phyloP scores from a whole-genome alignment of 2,113 vertebrate species.

The Ivindomyrus marchei region DNA sequence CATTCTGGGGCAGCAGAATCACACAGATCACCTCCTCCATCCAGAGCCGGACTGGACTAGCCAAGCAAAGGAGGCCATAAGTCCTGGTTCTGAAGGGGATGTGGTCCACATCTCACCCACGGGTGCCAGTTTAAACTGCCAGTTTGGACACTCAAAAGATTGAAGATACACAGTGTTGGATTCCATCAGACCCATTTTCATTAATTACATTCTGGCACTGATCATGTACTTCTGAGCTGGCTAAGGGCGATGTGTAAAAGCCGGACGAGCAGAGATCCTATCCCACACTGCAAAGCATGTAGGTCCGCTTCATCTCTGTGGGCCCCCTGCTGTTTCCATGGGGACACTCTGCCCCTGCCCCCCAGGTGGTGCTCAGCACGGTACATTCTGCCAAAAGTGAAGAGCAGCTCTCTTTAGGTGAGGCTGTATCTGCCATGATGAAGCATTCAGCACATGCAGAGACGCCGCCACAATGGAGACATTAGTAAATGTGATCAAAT shows the following conservation, averaged over 20 bases:
- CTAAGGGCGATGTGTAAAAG: background rate
- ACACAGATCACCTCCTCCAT: background rate
- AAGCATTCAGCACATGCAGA: background rate
- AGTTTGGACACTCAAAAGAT: background rate
- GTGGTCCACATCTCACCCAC: background rate
- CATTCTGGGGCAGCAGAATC: conserved; percentile 28
- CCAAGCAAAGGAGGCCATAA: background rate
- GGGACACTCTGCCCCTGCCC: background rate
- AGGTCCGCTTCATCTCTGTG: background rate
- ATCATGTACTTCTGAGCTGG: background rate
- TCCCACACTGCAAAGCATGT: background rate
- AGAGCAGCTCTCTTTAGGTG: background rate
- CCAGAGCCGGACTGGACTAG: background rate
- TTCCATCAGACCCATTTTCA: background rate
- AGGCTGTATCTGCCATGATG: background rate
- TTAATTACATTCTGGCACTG: background rate
- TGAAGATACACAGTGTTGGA: background rate
- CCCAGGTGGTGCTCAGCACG: background rate
- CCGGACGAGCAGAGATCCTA: background rate
- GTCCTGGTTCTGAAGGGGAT: background rate
- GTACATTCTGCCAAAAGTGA: background rate
- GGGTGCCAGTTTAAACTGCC: background rate
- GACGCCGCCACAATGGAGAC: background rate
- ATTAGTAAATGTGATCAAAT: background rate
- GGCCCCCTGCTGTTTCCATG: background rate